Conservation (phyloP, 2,797 vertebrate species). For the Pitangus sulphuratus region DNA sequence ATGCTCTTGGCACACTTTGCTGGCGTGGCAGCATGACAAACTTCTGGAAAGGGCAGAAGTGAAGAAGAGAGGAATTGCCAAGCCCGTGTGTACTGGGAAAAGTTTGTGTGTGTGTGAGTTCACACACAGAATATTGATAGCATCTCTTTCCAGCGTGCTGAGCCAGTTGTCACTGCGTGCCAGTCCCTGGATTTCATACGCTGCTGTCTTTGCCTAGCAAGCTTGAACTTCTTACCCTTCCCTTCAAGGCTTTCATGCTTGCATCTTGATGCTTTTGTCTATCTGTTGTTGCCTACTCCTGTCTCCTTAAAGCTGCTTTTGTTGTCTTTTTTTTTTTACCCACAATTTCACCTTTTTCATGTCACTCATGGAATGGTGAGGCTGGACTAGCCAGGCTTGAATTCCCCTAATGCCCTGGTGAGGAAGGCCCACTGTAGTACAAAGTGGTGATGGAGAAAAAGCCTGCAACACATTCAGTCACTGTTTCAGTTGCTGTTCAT, state of each 20-base stretch:
- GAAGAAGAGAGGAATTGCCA: background rate
- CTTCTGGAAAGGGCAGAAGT: conserved; percentile 15
- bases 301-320: background rate
- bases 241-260: background rate
- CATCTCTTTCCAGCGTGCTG: background rate
- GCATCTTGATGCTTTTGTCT: background rate
- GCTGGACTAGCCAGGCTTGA: background rate
- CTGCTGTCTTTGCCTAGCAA: background rate
- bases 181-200: background rate
- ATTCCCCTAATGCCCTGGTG: fast-evolving
- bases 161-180: background rate
- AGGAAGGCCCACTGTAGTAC: background rate
- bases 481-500: background rate
- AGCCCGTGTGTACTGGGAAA: background rate
- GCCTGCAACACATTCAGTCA: background rate
- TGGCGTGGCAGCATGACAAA: background rate
- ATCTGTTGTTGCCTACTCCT: background rate
- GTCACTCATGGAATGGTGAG: background rate
- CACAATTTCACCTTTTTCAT: background rate
- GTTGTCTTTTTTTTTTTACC: background rate
- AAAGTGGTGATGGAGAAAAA: background rate
- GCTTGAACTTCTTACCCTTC: background rate
- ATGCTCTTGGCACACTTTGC: background rate
- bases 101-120: background rate
- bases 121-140: background rate